phyloP scores from a whole-genome alignment of 2,113 vertebrate genomes.

The Paralichthys olivaceus region DNA sequence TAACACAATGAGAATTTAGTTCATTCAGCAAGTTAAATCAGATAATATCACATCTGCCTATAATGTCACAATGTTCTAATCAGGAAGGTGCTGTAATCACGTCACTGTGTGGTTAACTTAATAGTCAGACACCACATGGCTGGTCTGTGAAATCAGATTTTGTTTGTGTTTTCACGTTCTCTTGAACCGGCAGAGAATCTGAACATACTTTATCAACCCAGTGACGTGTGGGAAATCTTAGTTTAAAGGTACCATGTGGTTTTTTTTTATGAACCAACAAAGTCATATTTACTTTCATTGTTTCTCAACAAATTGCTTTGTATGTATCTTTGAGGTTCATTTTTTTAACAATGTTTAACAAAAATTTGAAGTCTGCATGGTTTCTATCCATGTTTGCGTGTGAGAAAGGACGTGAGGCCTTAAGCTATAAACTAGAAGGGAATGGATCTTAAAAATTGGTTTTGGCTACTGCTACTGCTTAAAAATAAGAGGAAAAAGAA shows the following conservation, averaged over 20 bases:
- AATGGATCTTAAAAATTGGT: no score
- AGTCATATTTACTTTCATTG: no score
- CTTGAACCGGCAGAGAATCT: not conserved
- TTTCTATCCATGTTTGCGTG: not conserved
- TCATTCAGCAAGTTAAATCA: no score
- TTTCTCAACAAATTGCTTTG: no score
- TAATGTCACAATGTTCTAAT: no score
- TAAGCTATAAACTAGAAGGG: no score
- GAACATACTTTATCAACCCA: not conserved
- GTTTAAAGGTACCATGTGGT: not conserved
- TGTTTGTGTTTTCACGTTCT: not conserved
- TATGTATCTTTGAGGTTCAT: not conserved
- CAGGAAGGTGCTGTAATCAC: no score
- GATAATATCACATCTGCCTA: no score
- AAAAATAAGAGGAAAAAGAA: no score
- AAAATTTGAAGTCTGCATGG: not conserved
- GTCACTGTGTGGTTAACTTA: not conserved
- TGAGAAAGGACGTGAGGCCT: no score
- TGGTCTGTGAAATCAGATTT: not conserved
- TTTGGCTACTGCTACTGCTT: no score
- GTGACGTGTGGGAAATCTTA: conserved; percentile 15
- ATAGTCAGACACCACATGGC: not conserved
- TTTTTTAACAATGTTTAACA: not conserved
- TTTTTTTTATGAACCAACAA: not conserved
- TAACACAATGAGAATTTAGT: no score